Percentiles rank a stretch among this genome's conserved stretches.
Evolutionary conservation across 2,888 invertebrate genomes (phyloP).

Genomic region (Eristalis intricaria): DNA sequence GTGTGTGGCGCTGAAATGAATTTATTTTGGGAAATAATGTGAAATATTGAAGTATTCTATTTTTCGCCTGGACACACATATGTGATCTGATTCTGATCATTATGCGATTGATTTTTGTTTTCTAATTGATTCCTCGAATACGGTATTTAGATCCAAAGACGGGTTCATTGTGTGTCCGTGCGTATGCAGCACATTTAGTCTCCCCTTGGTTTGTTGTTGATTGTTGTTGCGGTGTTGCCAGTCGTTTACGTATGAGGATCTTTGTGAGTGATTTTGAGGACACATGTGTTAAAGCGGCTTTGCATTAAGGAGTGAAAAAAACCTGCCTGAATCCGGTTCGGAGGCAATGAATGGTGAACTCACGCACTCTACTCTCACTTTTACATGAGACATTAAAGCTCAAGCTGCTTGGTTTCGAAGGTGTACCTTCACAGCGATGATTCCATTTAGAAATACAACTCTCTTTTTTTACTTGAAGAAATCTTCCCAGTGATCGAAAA

Average conservation of each 20-base stretch:
- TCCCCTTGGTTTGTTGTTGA: conserved; percentile 12
- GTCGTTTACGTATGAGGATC: neutral
- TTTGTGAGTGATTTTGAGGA: neutral
- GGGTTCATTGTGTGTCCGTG: conserved; percentile 22
- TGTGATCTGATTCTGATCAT: conserved; percentile 25
- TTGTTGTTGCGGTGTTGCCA: conserved; percentile 40
- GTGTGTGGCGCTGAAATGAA: neutral
- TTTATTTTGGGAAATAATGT: conserved; percentile 63
- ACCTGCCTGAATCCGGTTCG: too few relatives aligned
- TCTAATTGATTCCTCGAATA: neutral
- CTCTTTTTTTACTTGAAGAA: too few relatives aligned
- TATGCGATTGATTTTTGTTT: conserved; percentile 36
- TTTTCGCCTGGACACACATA: conserved; percentile 10
- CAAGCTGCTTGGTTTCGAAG: too few relatives aligned
- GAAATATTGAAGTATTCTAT: neutral
- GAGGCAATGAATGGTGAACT: too few relatives aligned
- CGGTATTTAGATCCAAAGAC: neutral
- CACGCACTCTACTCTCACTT: too few relatives aligned
- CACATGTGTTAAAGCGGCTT: too few relatives aligned
- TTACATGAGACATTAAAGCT: too few relatives aligned
- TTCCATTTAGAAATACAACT: too few relatives aligned
- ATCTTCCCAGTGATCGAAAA: too few relatives aligned
- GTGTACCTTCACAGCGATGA: too few relatives aligned
- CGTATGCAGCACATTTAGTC: conserved; percentile 34
- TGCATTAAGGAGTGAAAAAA: too few relatives aligned